These are phyloP conservation scores for Bilobella aurantiaca DNA, from an alignment of 1,140 invertebrate genomes.

Conservation along the genomic window DNA sequence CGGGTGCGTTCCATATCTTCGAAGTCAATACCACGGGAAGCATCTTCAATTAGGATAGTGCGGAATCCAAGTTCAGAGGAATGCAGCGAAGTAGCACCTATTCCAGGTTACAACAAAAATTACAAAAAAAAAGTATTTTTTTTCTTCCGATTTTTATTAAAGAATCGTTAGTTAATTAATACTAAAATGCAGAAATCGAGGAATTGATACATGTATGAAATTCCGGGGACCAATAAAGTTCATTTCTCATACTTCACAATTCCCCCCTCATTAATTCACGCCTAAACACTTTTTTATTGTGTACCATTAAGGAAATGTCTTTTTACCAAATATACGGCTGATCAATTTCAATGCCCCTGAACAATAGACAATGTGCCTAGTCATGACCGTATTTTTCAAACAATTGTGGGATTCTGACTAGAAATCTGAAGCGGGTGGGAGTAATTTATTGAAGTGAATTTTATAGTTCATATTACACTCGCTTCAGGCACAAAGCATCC, in stretches of 20 bases:
- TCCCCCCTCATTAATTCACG: not conserved
- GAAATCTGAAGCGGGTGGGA: not conserved
- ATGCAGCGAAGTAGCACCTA: conserved; percentile 74
- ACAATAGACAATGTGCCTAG: too few species aligned
- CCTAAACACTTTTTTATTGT: too few species aligned
- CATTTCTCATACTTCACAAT: not conserved
- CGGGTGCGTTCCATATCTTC: conserved; percentile 73
- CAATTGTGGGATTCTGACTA: not conserved
- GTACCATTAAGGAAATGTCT: not conserved
- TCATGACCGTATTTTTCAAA: too few species aligned
- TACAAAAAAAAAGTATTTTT: not conserved
- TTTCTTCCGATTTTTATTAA: conserved; percentile 10
- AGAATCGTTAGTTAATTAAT: not conserved
- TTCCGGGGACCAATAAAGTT: not conserved
- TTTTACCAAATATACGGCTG: not conserved
- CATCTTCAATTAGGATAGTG: conserved; percentile 81
- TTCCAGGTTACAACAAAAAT: conserved; percentile 26
- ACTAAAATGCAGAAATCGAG: not conserved
- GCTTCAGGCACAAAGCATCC: too few species aligned
- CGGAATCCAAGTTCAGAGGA: conserved; percentile 78
- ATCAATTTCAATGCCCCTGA: not conserved
- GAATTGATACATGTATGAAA: conserved; percentile 8
- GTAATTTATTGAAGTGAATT: too few species aligned
- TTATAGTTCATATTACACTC: too few species aligned
- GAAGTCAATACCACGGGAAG: conserved; percentile 72